Conservation (phyloP, 2,888 invertebrate genomes). For the Leptinotarsa juncta region DNA sequence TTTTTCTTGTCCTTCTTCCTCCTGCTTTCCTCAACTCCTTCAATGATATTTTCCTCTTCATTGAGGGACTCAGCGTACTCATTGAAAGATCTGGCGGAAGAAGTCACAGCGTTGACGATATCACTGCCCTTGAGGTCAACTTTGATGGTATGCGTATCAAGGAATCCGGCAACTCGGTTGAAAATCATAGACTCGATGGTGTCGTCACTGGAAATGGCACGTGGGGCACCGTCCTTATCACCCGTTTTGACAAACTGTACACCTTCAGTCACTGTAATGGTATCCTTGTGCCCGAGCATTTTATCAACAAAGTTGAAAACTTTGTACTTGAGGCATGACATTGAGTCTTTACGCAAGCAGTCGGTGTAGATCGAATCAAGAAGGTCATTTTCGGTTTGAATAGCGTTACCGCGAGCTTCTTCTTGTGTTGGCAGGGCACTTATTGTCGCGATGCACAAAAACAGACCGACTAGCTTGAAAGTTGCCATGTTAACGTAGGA, state of each 20-base stretch:
- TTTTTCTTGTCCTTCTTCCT: slow-evolving; percentile 83
- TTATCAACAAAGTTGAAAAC: slow-evolving; percentile 89
- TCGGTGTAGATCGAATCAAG: slow-evolving; percentile 82
- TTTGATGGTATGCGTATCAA: slow-evolving; percentile 84
- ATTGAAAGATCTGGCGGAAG: slow-evolving; percentile 83
- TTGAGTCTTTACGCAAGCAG: slow-evolving; percentile 84
- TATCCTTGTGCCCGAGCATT: slow-evolving; percentile 83
- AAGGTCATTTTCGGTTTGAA: slow-evolving; percentile 81
- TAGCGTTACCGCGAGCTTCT: slow-evolving; percentile 69
- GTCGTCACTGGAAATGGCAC: slow-evolving; percentile 75
- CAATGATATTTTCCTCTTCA: slow-evolving; percentile 68
- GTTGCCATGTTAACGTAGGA: slow-evolving; percentile 62
- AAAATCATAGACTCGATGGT: slow-evolving; percentile 74
- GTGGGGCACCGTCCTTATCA: slow-evolving; percentile 81
- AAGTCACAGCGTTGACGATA: slow-evolving; percentile 82
- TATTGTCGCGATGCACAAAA: slow-evolving; percentile 70
- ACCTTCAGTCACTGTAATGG: slow-evolving; percentile 83
- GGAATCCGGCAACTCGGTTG: slow-evolving; percentile 79
- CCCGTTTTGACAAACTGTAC: slow-evolving; percentile 85
- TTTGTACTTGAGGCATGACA: slow-evolving; percentile 88
- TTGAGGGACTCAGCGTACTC: slow-evolving; percentile 76
- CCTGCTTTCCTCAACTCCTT: slow-evolving; percentile 77
- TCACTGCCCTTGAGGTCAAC: slow-evolving; percentile 88
- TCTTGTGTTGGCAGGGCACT: slow-evolving; percentile 77
- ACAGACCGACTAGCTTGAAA: slow-evolving; percentile 67